Conservation (phyloP, 2,797 vertebrate genomes). For the Hapalemur alaotrensis region DNA sequence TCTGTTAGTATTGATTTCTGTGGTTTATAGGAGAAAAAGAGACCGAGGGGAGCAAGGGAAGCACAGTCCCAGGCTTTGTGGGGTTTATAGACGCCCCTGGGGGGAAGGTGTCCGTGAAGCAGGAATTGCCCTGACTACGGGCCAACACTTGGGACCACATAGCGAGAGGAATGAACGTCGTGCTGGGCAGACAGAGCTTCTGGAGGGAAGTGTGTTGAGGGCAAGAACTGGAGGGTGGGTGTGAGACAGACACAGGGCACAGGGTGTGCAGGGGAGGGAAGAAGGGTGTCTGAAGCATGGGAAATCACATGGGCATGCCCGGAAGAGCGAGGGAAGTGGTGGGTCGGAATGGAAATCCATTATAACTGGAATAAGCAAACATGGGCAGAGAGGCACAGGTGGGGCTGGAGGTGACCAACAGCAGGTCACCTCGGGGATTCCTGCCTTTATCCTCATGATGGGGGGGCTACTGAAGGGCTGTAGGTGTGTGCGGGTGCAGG, state of each 20-base stretch:
- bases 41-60: background rate
- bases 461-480: no score
- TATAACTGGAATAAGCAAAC: background rate
- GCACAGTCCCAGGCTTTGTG: no score
- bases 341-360: background rate
- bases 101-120: fast-evolving
- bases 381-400: background rate
- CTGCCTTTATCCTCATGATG: background rate
- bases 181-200: background rate
- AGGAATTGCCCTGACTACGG: background rate
- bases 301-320: fast-evolving
- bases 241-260: background rate
- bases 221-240: background rate
- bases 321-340: background rate
- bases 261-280: background rate
- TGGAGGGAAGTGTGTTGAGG: background rate
- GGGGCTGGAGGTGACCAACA: fast-evolving
- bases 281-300: background rate
- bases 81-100: background rate
- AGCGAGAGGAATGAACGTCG: fast-evolving
- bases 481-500: background rate
- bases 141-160: background rate
- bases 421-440: no score
- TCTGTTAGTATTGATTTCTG: background rate
- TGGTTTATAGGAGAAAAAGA: background rate